Conservation (phyloP, 2,113 vertebrate genomes). For the Clarias magur region DNA sequence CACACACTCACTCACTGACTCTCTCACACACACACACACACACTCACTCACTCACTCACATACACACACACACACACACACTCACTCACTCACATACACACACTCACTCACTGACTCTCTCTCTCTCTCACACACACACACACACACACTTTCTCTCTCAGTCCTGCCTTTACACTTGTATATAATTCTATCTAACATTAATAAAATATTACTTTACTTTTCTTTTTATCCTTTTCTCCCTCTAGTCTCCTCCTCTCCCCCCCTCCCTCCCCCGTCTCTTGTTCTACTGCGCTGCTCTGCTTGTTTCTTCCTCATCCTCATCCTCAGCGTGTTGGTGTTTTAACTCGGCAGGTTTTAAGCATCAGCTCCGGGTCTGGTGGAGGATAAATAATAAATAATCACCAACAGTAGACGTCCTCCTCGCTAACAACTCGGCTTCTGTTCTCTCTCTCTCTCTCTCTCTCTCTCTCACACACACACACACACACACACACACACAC, state of each 20-base stretch:
- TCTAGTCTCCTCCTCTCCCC: too few relatives aligned
- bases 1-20: too few relatives aligned
- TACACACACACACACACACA: too few relatives aligned
- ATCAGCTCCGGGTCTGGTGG: not conserved
- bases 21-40: too few relatives aligned
- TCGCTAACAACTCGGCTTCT: not conserved
- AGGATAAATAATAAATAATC: not conserved
- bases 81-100: too few relatives aligned
- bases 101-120: not conserved
- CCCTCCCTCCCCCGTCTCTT: too few relatives aligned
- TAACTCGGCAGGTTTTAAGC: not conserved
- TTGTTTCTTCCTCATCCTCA: not conserved
- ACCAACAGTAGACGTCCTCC: not conserved
- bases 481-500: too few relatives aligned
- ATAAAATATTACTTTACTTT: not conserved
- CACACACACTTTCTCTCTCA: not conserved
- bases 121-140: too few relatives aligned
- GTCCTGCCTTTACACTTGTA: not conserved
- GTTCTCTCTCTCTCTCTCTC: not conserved
- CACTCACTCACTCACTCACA: too few relatives aligned
- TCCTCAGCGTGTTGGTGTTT: not conserved
- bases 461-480: too few relatives aligned
- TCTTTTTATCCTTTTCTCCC: too few relatives aligned
- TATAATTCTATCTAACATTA: not conserved
- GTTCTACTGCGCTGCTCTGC: not conserved